These are phyloP conservation scores for Aradophagus sp. DNA, from an alignment of 1,140 invertebrate species.

Conservation along the genomic window DNA sequence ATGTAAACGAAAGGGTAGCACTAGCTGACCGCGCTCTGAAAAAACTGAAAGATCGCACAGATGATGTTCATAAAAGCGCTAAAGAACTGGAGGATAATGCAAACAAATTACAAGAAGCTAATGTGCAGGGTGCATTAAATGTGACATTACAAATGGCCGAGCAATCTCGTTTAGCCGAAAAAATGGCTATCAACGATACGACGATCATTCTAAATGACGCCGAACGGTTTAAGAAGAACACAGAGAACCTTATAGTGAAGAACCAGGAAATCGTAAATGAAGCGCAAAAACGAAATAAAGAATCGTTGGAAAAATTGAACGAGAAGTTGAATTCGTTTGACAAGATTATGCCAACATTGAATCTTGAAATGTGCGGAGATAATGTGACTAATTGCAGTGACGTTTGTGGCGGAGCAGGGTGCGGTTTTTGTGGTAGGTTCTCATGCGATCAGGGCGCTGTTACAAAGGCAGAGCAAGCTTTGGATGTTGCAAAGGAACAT, in stretches of 20 bases:
- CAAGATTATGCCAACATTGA: constrained; percentile 86
- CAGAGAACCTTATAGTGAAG: constrained; percentile 85
- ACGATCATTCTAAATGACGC: constrained; percentile 81
- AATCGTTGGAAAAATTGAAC: constrained; percentile 80
- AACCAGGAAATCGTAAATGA: constrained; percentile 82
- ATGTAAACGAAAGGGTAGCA: constrained; percentile 85
- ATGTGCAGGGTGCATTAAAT: constrained; percentile 95
- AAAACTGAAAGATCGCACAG: constrained; percentile 82
- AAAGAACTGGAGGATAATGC: constrained; percentile 87
- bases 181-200: constrained; percentile 76
- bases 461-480: constrained; percentile 88
- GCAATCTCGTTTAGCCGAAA: constrained; percentile 81
- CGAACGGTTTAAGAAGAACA: constrained; percentile 86
- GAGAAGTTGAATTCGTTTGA: constrained; percentile 81
- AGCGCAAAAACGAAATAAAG: constrained; percentile 81
- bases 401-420: constrained; percentile 95
- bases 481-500: constrained; percentile 89
- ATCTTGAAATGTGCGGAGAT: constrained; percentile 92
- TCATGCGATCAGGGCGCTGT: constrained; percentile 93
- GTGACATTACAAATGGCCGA: constrained; percentile 88
- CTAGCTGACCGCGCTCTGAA: constrained; percentile 85
- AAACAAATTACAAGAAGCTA: constrained; percentile 93
- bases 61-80: constrained; percentile 83
- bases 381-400: constrained; percentile 89
- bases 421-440: constrained; percentile 90